Evolutionary conservation across 2,888 invertebrate species (phyloP), one percentile per base, ranked within the genome.

Genomic region (Polydrusus cervinus): DNA sequence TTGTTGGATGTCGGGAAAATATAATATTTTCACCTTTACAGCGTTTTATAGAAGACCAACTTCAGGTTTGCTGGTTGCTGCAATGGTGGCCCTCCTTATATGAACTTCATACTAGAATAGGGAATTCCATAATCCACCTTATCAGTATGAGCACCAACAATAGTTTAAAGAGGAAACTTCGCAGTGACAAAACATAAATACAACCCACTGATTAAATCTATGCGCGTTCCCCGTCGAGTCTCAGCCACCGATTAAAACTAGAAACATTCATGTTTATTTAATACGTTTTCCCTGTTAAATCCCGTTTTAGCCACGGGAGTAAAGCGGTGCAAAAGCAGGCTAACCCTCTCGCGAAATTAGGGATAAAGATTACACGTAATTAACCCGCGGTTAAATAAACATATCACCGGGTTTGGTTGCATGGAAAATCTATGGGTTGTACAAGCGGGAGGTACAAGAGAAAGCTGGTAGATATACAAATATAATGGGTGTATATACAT

Each of bases 361-460:
- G 74, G 74, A 74, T 74, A 70, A 74, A 69, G 70, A 70, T 74
- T 74, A 74, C 74, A 51, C 25, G 74, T 69, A 74, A 74, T 74
- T 74, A 74, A 74, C 65, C 69, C 14, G 65, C 70, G 62, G 55
- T 74, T 74, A 65, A 70, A 64, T 65, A 65, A 65, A 74, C 65
- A 70, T 69, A 74, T 66, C 61, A 51, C 49, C 57, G 45, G 60
- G 69, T 57, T n/a, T 49, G 20, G 30, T 60, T 69, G 11, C 47
- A 60, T 45, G 34, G 69, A 69, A 49, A 69, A 69, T 69, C 49
- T 45, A 69, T 69, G 60, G 38, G 7, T 38, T 60, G 57, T 57
- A 34, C 16, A 10, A 38, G 53, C 53, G 9, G 38, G 38, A 16
- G 16, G 57, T 16, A 60, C 57, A 38, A 38, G 57, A 5, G 16